Evolutionary conservation across 1,140 invertebrate species (phyloP), one percentile per base, ranked within the genome.

Genomic region (Dendroctonus valens): DNA sequence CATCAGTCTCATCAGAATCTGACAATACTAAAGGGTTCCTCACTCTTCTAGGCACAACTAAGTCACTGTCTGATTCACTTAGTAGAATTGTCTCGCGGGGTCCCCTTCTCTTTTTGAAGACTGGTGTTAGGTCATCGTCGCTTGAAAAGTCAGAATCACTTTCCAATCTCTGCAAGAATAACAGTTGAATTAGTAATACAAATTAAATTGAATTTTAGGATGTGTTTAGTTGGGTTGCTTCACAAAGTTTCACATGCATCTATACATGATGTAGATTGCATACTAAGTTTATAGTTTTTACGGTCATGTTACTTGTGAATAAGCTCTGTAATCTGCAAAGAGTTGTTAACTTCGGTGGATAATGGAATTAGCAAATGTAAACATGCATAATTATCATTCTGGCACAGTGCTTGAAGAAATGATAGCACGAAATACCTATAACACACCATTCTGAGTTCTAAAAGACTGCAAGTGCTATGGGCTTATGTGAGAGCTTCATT

Each of bases 101-200:
- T 26, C 26, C 26, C 26, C 26, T 26, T 26, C 26, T 1, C 26
- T 26, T 26, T 26, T 26, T 26, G 3, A 26, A 41, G 39, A 69
- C 50, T 49, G 70, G 60, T 14, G 63, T 68, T 15, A 70, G 72
- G 50, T 60, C 57, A 42, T 46, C 41, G 7, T 60, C 58, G 52
- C 44, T 59, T 59, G 57, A 59, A n/a, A 59, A 72, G 4, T 74
- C 68, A 8, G 68, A 53, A 61, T 71, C 68, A 51, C 69, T 72
- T 2, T 53, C 46, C 42, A 75, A 59, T 64, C 65, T 72, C 74
- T 74, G 52, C 41, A 69, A 68, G 59, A 65, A 61, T 12, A 3
- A 52, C 50, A 52, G 50, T 3, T 52, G 11, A 9, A 11, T 46
- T 46, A 26, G 26, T 26, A 26, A 26, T 26, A 26, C 26, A 54